These are phyloP conservation scores for Caerostris darwini DNA, from an alignment of 1,140 invertebrate species.

Conservation along the genomic window DNA sequence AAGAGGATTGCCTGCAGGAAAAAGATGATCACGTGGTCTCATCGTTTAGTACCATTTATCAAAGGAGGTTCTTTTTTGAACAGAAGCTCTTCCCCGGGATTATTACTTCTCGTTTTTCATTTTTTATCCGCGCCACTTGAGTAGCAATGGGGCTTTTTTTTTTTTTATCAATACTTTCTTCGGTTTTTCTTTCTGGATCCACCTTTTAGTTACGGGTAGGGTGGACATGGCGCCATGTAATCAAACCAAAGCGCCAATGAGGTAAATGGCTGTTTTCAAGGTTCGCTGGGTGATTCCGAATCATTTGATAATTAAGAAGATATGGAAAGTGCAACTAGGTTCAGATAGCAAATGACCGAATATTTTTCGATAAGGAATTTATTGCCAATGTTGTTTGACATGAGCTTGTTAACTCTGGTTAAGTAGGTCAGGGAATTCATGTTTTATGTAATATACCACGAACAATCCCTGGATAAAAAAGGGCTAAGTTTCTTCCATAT, in stretches of 20 bases:
- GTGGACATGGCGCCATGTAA: not conserved
- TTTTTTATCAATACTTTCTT: not conserved
- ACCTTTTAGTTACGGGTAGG: not conserved
- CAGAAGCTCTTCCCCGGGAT: conserved; percentile 47
- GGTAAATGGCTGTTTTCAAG: not conserved
- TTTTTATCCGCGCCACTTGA: conserved; percentile 30
- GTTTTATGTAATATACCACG: too few species aligned
- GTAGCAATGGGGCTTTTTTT: not conserved
- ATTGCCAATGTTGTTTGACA: not conserved
- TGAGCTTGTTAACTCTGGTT: too few species aligned
- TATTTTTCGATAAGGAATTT: not conserved
- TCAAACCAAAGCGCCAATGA: not conserved
- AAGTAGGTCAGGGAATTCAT: too few species aligned
- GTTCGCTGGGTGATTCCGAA: not conserved
- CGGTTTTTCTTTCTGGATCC: not conserved
- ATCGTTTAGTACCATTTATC: conserved; percentile 59
- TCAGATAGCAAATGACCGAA: not conserved
- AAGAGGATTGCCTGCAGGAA: conserved; percentile 47
- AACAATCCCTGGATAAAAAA: too few species aligned
- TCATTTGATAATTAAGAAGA: not conserved
- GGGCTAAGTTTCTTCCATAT: too few species aligned
- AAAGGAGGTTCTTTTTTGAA: conserved; percentile 22
- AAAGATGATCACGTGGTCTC: conserved; percentile 57
- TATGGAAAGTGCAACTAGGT: not conserved
- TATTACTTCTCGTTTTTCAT: conserved; percentile 37